Evolutionary conservation across 2,113 vertebrate species (phyloP), one percentile per base, ranked within the genome.

Genomic region (Chloroceryle aenea): DNA sequence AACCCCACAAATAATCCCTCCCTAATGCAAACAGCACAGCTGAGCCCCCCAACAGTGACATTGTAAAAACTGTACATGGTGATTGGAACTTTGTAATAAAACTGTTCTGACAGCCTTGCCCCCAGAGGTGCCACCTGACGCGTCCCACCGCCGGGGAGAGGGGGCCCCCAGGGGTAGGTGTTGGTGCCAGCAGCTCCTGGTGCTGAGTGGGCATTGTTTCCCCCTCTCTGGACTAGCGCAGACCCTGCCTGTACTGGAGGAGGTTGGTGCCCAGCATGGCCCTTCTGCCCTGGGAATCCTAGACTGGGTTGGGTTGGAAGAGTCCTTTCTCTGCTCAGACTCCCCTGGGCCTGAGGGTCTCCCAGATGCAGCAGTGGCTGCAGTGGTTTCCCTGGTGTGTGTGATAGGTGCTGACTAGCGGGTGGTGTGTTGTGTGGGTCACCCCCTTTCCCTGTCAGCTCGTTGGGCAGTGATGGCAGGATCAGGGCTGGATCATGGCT

Each of bases 51-150:
- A 64, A 89, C 78, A 97, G 92, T 97, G 95, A 97, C 79, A 80
- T 97, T 97, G 97, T 97, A 97, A 97, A 97, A 97, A 97, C 92
- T 97, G 97, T 97, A 97, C 96, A 97, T 97, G 96, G 97, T 97
- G 95, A 94, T 97, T 97, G 97, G 97, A 97, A 93, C 95, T 97
- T 97, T 97, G 96, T 97, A 97, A 97, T 97, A 97, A 97, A 97
- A 95, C 92, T 4, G 86, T 96, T 94, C 61, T 55, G 87, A 87
- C 12, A 73, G 89, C 73, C 66, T 66, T 2, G 9, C 27, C 38
- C 66, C 23, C 1, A 0, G 74, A 53, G 85, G 43, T 91, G 71
- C 84, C 2, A 1, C 26, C 14, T 88, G 72, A 52, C 2, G 10
- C 0, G 7, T 93, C 29, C 69, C 2, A 3, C 34, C 11, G 6